Evolutionary conservation across 2,888 invertebrate species (phyloP).

Genomic region (Heteromurus nitidus): DNA sequence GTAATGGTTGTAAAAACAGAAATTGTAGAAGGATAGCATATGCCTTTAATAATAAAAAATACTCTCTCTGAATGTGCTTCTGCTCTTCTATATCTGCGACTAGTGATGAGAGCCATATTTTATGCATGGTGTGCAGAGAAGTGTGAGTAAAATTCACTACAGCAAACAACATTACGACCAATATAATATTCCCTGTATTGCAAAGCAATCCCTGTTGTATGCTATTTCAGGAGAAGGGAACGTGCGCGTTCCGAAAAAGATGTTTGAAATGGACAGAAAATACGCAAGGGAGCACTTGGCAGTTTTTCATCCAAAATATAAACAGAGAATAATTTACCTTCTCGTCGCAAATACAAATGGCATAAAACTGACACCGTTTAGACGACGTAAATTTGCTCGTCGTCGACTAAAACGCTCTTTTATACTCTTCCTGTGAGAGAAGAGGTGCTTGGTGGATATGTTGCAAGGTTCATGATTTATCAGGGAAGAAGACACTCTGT

Average conservation of each 20-base stretch:
- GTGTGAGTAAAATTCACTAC: not conserved
- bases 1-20: conserved; percentile 23
- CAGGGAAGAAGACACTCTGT: no score
- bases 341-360: conserved; percentile 30
- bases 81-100: not conserved
- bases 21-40: conserved; percentile 25
- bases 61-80: not conserved
- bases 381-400: no score
- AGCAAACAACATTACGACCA: no score
- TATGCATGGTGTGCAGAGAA: not conserved
- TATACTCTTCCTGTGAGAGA: no score
- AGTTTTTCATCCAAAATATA: conserved; percentile 21
- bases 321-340: conserved; percentile 37
- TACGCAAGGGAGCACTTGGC: conserved; percentile 33
- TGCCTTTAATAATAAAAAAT: conserved; percentile 15
- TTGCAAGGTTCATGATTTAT: no score
- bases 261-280: conserved; percentile 33
- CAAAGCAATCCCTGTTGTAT: not conserved
- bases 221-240: not conserved
- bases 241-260: not conserved
- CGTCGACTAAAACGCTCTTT: no score
- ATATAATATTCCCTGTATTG: not conserved
- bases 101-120: conserved; percentile 22
- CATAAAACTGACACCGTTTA: conserved; percentile 44
- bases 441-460: no score